Evolutionary conservation across 2,113 vertebrate genomes (phyloP).

Genomic region (Myodes glareolus): DNA sequence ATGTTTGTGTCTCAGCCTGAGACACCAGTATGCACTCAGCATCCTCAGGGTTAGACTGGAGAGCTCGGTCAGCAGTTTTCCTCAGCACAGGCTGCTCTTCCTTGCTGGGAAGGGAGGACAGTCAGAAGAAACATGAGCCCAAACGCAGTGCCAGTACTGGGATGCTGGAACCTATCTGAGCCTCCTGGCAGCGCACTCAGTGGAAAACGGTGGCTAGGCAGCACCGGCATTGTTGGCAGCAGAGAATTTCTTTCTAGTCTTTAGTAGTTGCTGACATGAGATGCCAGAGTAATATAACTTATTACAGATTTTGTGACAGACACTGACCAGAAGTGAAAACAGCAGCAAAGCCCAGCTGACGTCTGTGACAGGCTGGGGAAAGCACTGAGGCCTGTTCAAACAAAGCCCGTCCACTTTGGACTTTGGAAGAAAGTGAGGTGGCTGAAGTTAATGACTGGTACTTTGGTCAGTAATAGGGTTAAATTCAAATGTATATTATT

Average conservation of each 20-base stretch:
- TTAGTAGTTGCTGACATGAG: neutral
- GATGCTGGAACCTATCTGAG: neutral
- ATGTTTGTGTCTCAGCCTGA: neutral
- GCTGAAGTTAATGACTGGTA: neutral
- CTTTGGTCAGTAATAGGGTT: neutral
- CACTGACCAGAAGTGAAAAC: neutral
- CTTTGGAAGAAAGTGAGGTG: slow-evolving; percentile 4
- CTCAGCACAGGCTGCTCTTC: neutral
- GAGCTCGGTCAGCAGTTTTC: neutral
- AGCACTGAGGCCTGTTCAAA: neutral
- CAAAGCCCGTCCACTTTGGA: neutral
- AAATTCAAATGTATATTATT: slow-evolving; percentile 12
- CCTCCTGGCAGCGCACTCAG: neutral
- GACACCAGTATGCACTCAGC: neutral
- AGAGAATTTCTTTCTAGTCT: slow-evolving; percentile 17
- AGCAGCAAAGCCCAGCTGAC: neutral
- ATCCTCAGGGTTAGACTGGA: neutral
- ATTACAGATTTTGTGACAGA: neutral
- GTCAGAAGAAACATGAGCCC: neutral
- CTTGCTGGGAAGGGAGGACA: neutral
- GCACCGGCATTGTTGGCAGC: neutral
- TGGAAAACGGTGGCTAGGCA: neutral
- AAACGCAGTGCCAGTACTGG: neutral
- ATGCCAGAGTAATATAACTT: neutral
- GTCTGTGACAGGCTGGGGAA: neutral